Evolutionary conservation across 1,140 invertebrate species (phyloP).

Genomic region (Daktulosphaira vitifoliae): DNA sequence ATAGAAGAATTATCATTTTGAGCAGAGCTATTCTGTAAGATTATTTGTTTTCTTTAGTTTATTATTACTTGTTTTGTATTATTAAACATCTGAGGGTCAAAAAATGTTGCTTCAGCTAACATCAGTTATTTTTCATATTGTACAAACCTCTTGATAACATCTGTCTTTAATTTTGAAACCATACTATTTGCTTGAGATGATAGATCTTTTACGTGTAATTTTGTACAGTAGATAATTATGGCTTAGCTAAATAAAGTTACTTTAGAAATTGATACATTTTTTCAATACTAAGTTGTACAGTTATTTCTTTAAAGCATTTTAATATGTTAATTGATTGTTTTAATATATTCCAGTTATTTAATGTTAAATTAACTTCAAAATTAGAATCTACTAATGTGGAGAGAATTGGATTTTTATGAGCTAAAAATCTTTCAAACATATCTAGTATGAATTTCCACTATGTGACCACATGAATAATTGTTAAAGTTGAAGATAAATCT

Average conservation of each 20-base stretch:
- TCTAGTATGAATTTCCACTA: background rate
- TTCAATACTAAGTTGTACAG: constrained; percentile 26
- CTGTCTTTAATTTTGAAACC: background rate
- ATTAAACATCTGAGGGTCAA: constrained; percentile 39
- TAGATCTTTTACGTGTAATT: background rate
- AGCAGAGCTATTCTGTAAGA: background rate
- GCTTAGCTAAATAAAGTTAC: constrained; percentile 9
- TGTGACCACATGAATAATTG: background rate
- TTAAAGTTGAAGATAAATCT: background rate
- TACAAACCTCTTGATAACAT: constrained; percentile 2
- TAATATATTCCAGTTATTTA: background rate
- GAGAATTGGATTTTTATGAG: background rate
- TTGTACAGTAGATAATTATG: constrained; percentile 16
- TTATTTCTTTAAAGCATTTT: too few species aligned
- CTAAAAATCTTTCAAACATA: background rate
- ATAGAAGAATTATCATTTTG: background rate
- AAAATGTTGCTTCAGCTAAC: constrained; percentile 38
- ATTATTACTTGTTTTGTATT: background rate
- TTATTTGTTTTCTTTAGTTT: background rate
- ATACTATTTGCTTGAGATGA: background rate
- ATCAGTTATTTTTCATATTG: background rate
- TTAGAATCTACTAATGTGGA: background rate
- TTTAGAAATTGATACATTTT: constrained; percentile 23
- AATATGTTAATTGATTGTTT: background rate
- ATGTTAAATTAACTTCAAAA: background rate